Conservation (phyloP, 2,888 invertebrate genomes). For the Hesperia comma region DNA sequence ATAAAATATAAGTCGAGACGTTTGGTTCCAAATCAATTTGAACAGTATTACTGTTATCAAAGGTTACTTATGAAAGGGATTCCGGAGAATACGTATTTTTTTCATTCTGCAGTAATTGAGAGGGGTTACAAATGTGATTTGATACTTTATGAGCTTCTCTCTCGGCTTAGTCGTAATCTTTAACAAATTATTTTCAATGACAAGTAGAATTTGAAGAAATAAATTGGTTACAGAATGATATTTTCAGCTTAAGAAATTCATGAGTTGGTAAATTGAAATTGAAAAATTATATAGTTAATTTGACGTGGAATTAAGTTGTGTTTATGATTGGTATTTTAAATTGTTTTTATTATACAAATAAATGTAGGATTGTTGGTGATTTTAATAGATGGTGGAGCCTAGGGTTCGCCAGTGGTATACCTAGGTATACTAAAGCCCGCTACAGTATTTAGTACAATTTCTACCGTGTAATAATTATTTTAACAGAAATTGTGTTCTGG, state of each 20-base stretch:
- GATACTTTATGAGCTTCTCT: conserved; percentile 9
- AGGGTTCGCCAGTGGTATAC: no score
- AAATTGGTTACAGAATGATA: background rate
- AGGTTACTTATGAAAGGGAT: conserved; percentile 10
- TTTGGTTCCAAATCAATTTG: conserved; percentile 9
- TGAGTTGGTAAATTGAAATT: background rate
- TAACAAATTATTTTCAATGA: conserved; percentile 9
- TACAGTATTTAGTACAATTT: no score
- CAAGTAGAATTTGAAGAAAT: conserved; percentile 1
- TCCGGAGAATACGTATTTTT: conserved; percentile 1
- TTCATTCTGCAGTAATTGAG: conserved; percentile 8
- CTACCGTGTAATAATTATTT: no score
- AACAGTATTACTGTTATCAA: conserved; percentile 2
- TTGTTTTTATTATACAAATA: no score
- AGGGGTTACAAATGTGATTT: conserved; percentile 16
- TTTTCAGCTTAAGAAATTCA: background rate
- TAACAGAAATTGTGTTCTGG: no score
- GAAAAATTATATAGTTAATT: background rate
- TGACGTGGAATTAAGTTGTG: background rate
- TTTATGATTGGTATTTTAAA: no score
- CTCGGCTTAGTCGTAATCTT: background rate
- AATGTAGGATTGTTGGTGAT: no score
- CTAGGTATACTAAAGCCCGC: no score
- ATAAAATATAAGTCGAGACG: background rate
- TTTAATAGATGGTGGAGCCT: no score